These are phyloP conservation scores for Fregata magnificens DNA, from an alignment of 2,113 vertebrate genomes.

Conservation along the genomic window DNA sequence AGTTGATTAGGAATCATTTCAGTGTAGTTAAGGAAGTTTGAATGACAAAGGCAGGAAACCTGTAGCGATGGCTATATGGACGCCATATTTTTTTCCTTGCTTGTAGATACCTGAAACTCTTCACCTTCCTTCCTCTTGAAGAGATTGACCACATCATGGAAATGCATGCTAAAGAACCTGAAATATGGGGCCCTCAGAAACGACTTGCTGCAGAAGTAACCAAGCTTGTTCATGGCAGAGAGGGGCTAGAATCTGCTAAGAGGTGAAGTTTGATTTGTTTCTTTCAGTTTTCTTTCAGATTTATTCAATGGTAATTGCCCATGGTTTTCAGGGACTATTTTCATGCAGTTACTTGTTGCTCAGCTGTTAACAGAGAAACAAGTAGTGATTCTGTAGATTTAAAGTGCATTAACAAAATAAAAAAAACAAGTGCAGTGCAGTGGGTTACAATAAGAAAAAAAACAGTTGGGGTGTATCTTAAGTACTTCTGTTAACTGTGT, in stretches of 20 bases:
- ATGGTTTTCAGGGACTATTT: neutral
- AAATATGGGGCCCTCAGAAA: constrained; percentile 87
- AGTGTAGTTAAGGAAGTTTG: neutral
- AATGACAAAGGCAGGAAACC: neutral
- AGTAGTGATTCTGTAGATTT: neutral
- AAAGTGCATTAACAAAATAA: neutral
- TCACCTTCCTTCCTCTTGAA: constrained; percentile 90
- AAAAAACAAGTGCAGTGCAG: neutral
- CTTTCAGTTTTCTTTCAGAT: neutral
- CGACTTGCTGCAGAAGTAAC: constrained; percentile 95
- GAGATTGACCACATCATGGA: constrained; percentile 92
- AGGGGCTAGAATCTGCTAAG: constrained; percentile 91
- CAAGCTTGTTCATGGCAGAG: constrained; percentile 92
- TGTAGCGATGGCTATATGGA: neutral
- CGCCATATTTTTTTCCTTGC: neutral
- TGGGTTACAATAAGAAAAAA: neutral
- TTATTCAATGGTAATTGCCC: neutral
- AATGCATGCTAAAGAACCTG: constrained; percentile 84
- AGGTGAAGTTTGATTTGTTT: constrained; percentile 74
- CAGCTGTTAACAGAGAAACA: neutral
- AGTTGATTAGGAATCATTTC: neutral
- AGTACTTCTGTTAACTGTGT: neutral
- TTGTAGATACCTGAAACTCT: constrained; percentile 88
- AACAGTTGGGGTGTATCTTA: neutral
- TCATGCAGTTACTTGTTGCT: neutral